phyloP scores from a whole-genome alignment of 2,888 invertebrate genomes.

The Drosophila diplacantha region DNA sequence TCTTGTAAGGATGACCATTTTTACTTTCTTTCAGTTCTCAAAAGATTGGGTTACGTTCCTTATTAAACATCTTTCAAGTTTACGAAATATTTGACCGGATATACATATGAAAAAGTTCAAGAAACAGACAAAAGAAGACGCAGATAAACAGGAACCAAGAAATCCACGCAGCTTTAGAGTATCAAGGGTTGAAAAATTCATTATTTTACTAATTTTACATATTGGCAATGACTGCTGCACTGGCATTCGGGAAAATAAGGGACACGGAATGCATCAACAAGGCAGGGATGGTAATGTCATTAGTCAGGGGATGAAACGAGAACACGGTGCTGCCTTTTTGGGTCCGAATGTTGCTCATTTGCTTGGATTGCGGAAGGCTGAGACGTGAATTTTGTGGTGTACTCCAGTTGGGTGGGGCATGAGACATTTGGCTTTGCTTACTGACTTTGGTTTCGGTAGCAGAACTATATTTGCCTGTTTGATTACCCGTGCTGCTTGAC shows the following conservation, averaged over 20 bases:
- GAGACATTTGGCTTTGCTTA: constrained; percentile 85
- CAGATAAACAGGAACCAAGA: neutral
- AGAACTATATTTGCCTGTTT: constrained; percentile 77
- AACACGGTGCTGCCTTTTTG: constrained; percentile 30
- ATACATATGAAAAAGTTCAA: too few species aligned
- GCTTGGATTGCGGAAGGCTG: constrained; percentile 47
- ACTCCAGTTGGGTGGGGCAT: constrained; percentile 69
- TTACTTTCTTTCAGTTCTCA: neutral
- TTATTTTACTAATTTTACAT: neutral
- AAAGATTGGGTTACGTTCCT: neutral
- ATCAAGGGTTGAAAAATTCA: constrained; percentile 10
- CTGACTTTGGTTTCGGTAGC: constrained; percentile 96
- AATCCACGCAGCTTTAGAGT: neutral
- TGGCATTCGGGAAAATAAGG: neutral
- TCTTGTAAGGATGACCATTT: neutral
- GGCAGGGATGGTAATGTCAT: constrained; percentile 8
- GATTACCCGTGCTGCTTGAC: constrained; percentile 73
- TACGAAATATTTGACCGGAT: neutral
- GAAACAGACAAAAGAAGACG: constrained; percentile 3
- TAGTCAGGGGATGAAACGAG: constrained; percentile 15
- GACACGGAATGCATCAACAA: constrained; percentile 13
- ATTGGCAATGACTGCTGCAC: constrained; percentile 9
- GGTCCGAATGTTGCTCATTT: constrained; percentile 46
- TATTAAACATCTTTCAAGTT: neutral
- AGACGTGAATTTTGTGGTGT: constrained; percentile 65